These are phyloP conservation scores for Nomada lathburiana DNA, from an alignment of 2,888 invertebrate genomes.

Conservation along the genomic window DNA sequence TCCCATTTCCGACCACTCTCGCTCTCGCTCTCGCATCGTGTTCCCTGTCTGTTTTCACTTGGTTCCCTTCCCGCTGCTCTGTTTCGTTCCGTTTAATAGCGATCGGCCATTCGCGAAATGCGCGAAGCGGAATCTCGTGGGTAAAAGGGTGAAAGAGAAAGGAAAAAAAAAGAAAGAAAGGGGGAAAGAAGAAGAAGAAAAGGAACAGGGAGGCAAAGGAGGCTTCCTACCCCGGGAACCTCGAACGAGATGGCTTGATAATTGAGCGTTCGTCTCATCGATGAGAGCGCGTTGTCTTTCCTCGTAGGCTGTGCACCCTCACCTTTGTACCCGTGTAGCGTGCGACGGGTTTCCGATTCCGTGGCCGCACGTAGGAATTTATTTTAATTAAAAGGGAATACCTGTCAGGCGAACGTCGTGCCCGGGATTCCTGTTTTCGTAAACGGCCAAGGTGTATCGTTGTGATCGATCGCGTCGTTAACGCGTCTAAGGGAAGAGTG, in stretches of 20 bases:
- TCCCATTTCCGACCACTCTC: slow-evolving; percentile 7
- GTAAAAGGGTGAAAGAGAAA: slow-evolving; percentile 59
- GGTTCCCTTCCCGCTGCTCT: slow-evolving; percentile 37
- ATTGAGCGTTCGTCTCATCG: slow-evolving; percentile 64
- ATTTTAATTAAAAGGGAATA: slow-evolving; percentile 52
- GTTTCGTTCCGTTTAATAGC: slow-evolving; percentile 75
- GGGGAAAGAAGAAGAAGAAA: slow-evolving; percentile 46
- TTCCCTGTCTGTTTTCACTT: slow-evolving; percentile 38
- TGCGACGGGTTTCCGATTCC: slow-evolving; percentile 38
- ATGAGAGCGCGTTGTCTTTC: slow-evolving; percentile 58
- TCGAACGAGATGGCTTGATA: slow-evolving; percentile 64
- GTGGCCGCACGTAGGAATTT: slow-evolving; percentile 47
- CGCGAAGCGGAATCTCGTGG: slow-evolving; percentile 67
- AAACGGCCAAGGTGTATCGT: neutral
- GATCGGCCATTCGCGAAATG: slow-evolving; percentile 75
- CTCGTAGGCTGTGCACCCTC: slow-evolving; percentile 35
- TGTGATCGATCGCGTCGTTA: neutral
- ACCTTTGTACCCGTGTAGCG: slow-evolving; percentile 32
- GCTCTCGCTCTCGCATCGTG: neutral
- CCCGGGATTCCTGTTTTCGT: slow-evolving; percentile 27
- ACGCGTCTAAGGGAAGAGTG: neutral
- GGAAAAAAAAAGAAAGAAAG: slow-evolving; percentile 23
- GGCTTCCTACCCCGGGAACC: slow-evolving; percentile 30
- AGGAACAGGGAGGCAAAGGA: slow-evolving; percentile 6
- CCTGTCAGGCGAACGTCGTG: slow-evolving; percentile 1